Evolutionary conservation across 2,888 invertebrate species (phyloP).

Genomic region (Coronaproctus castanopsis): DNA sequence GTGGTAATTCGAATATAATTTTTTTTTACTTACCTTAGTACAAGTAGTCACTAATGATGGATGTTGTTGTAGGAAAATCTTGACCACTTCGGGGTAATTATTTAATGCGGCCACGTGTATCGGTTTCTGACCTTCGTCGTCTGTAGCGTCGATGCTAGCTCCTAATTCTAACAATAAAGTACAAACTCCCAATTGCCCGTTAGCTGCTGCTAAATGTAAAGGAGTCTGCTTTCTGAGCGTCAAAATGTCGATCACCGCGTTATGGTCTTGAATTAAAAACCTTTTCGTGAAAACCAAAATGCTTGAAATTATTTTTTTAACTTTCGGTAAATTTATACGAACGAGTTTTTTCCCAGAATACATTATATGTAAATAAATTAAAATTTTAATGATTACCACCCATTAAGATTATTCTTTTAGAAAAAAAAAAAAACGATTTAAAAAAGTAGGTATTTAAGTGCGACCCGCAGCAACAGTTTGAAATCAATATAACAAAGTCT

Average conservation of each 20-base stretch:
- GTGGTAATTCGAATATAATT: too few relatives aligned
- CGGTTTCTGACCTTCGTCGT: conserved; percentile 88
- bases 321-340: too few relatives aligned
- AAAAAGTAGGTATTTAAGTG: too few relatives aligned
- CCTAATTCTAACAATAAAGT: conserved; percentile 74
- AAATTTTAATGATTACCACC: too few relatives aligned
- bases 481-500: too few relatives aligned
- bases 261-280: conserved; percentile 83
- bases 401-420: too few relatives aligned
- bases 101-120: conserved; percentile 95
- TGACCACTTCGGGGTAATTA: conserved; percentile 94
- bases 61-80: conserved; percentile 85
- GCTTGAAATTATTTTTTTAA: too few relatives aligned
- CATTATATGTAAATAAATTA: too few relatives aligned
- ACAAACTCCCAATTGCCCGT: conserved; percentile 91
- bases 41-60: conserved; percentile 87
- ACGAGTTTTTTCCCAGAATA: too few relatives aligned
- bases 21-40: conserved; percentile 44
- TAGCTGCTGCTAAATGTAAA: conserved; percentile 85
- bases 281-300: too few relatives aligned
- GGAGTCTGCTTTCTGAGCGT: conserved; percentile 94
- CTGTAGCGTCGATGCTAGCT: conserved; percentile 87
- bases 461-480: too few relatives aligned
- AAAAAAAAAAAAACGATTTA: too few relatives aligned
- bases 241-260: conserved; percentile 84